Percentiles rank a stretch among this genome's conserved stretches.
Conservation (phyloP, 2,888 invertebrate species). For the Notodonta ziczac region DNA sequence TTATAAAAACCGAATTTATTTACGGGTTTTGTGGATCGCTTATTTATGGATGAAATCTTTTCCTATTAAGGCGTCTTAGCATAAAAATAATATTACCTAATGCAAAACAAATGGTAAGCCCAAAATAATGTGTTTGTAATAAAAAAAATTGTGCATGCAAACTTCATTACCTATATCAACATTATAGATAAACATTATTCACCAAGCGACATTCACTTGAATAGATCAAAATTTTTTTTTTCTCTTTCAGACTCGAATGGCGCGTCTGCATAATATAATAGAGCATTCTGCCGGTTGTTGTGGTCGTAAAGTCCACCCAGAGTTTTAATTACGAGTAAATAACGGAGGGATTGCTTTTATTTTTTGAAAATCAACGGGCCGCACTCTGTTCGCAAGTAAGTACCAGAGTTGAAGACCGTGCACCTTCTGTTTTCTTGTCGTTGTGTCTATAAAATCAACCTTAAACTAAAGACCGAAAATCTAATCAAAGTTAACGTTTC, state of each 20-base stretch:
- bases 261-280: conserved; percentile 42
- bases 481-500: no score
- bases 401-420: conserved; percentile 1
- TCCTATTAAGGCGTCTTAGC: no score
- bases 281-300: conserved; percentile 39
- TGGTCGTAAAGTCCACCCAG: conserved; percentile 50
- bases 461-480: no score
- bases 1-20: conserved; percentile 22
- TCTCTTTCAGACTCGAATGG: conserved; percentile 35
- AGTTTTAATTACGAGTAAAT: conserved; percentile 60
- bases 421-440: conserved; percentile 1
- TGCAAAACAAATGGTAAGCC: no score
- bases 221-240: conserved; percentile 45
- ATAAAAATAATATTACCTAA: no score
- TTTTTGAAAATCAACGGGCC: conserved; percentile 33
- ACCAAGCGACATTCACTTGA: conserved; percentile 50
- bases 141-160: background rate
- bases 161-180: conserved; percentile 19
- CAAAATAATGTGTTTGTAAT: no score
- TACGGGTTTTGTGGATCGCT: conserved; percentile 17
- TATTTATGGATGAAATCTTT: background rate
- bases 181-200: conserved; percentile 38
- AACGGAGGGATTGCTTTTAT: conserved; percentile 40
- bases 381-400: conserved; percentile 5
- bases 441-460: no score